Conservation (phyloP, 1,140 invertebrate genomes). For the Brachionus koreanus region DNA sequence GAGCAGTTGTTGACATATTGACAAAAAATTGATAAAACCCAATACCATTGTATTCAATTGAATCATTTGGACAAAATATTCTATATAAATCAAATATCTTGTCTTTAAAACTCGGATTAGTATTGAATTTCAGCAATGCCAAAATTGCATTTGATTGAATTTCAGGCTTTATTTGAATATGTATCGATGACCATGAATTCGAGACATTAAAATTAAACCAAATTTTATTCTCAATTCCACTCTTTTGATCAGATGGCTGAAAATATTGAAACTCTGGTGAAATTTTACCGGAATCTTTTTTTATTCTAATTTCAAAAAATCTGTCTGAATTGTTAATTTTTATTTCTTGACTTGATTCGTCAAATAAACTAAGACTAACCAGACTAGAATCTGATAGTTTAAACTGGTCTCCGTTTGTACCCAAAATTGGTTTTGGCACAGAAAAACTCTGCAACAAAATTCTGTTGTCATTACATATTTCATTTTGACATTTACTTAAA, state of each 20-base stretch:
- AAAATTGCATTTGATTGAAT: not conserved
- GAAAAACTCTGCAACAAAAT: not conserved
- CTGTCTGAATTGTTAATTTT: not conserved
- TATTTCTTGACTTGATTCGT: not conserved
- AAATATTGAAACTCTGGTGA: not conserved
- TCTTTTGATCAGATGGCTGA: not conserved
- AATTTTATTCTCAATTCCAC: not conserved
- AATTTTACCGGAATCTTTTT: not conserved
- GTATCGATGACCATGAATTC: not conserved
- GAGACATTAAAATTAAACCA: not conserved
- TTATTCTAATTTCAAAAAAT: not conserved
- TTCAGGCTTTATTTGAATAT: conserved; percentile 14
- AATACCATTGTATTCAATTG: not conserved
- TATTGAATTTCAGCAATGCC: not conserved
- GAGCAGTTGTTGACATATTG: not conserved
- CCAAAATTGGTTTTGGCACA: not conserved
- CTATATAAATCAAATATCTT: conserved; percentile 1
- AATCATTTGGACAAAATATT: conserved; percentile 22
- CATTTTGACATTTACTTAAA: not conserved
- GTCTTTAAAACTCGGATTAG: not conserved
- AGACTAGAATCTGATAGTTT: not conserved
- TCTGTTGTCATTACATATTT: not conserved
- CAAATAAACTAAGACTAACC: not conserved
- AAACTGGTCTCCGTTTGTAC: not conserved
- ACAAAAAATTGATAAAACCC: conserved; percentile 20